Evolutionary conservation across 1,140 invertebrate species (phyloP).

Genomic region (Drosophila leontia): DNA sequence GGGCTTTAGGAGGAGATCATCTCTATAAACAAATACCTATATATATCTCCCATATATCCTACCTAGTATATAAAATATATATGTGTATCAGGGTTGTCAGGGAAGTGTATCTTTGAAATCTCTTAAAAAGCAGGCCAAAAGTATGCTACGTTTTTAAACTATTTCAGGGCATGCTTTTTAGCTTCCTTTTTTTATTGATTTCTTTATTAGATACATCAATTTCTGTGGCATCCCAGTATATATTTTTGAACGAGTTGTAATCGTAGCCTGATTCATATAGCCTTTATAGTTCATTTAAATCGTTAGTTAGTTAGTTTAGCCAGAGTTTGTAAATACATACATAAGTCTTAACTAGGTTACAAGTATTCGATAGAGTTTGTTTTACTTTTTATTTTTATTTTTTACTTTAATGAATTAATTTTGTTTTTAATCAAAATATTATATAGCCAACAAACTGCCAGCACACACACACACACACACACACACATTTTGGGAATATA

Average conservation of each 20-base stretch:
- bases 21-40: not conserved
- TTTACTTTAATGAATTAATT: not conserved
- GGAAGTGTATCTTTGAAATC: not conserved
- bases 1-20: not conserved
- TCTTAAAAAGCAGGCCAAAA: too few species aligned
- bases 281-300: slow-evolving; percentile 36
- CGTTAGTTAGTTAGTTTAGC: slow-evolving; percentile 42
- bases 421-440: not conserved
- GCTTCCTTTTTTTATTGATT: not conserved
- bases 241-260: slow-evolving; percentile 34
- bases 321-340: slow-evolving; percentile 38
- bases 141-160: not conserved
- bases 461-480: slow-evolving; percentile 35
- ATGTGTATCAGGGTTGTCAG: not conserved
- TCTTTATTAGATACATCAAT: not conserved
- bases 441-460: slow-evolving; percentile 53
- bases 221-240: not conserved
- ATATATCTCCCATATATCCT: slow-evolving; percentile 1
- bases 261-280: slow-evolving; percentile 39
- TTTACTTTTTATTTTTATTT: not conserved
- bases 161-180: not conserved
- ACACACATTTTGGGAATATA: slow-evolving; percentile 5
- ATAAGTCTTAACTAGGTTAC: slow-evolving; percentile 35
- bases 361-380: slow-evolving; percentile 23
- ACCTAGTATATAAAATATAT: not conserved